Evolutionary conservation across 2,797 vertebrate species (phyloP), one percentile per base, ranked within the genome.

Genomic region (Cyclopterus lumpus): DNA sequence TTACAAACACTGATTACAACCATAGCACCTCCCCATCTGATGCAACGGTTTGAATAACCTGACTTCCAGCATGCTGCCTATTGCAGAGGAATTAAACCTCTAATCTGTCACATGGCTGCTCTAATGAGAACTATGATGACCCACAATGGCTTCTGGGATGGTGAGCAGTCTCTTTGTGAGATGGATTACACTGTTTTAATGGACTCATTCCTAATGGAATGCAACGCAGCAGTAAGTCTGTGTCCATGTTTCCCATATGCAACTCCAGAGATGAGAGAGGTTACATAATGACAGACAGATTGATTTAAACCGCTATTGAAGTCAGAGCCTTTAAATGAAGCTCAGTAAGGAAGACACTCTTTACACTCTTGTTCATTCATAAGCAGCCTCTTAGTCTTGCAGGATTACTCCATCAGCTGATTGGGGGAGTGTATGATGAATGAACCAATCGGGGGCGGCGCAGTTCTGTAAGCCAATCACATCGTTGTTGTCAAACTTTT

Each of bases 151-250:
- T 75, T 75, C 24, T 62, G 24, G 49, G 62, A 72, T 55, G 62
- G 55, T 61, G 57, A 63, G 58, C 48, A 11, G 48, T 22, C 20
- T 66, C 71, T 73, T 38, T 67, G 60, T 38, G 54, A 80, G 75
- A 80, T 53, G 59, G 66, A 80, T 78, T 60, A 30, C 40, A 73
- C 24, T 54, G 60, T 9, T 20, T 72, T 75, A 72, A 79, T 72
- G 69, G 69, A 84, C 28, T 68, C 28, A 68, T 73, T 54, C 57
- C 67, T 80, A 71, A 70, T 36, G 32, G 26, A 69, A 51, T 58
- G 40, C 36, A 32, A 3, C 14, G 22, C 48, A 49, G 20, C 48
- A 49, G 48, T 11, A 22, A 11, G 20, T 49, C 48, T 49, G 48
- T 5, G 48, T 10, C 48, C 48, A 10, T 46, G 40, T 24, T 60